Base-by-base conservation (phyloP, 2,888 invertebrate genomes). In the Odontomyia ornata region DNA sequence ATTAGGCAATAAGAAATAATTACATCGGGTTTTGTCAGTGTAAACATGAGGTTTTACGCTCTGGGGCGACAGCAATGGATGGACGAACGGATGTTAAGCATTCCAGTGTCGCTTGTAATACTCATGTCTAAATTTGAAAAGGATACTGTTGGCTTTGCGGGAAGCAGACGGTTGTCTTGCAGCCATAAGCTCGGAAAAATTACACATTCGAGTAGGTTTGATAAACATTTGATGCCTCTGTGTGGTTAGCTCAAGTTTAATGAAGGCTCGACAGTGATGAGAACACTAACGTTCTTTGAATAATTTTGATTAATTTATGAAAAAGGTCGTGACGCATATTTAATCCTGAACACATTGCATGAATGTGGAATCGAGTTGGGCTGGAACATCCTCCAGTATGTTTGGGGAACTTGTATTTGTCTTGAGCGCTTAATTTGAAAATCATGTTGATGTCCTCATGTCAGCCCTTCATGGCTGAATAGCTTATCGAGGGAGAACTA, bases 1-100 rank as follows among this genome's bases (percentile, higher is more conserved):
- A 69, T 69, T 46, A 69, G 69, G 69, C 69, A 69, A 69, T 69
- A 47, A 25, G 47, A 47, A 69, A 69, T 69, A 69, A 69, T 69
- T 69, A 69, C 69, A 46, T 69, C 27, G 47, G 47, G 69, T 23
- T 67, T 47, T 69, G 47, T 13, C 23, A 69, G 25, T 69, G 69
- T 69, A 47, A 69, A 69, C 47, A 69, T 23, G 69, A 69, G 46
- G 47, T 47, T 46, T 69, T 47, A 62, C 62, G 25, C 1, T 62
- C 15, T 25, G 13, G 25, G 23, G 27, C 43, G 43, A 43, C 18
- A 15, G 69, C 69, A 69, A 21, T 23, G 23, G 15, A 18, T 2
- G 1, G 7, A 25, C 18, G 15, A 11, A 52, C 52, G 52, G 15
- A 15, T 52, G 23, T 47, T 13, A 62, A 27, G 28, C 62, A 62